Conservation (phyloP, 2,797 vertebrate genomes). For the Neosalanx taihuensis region DNA sequence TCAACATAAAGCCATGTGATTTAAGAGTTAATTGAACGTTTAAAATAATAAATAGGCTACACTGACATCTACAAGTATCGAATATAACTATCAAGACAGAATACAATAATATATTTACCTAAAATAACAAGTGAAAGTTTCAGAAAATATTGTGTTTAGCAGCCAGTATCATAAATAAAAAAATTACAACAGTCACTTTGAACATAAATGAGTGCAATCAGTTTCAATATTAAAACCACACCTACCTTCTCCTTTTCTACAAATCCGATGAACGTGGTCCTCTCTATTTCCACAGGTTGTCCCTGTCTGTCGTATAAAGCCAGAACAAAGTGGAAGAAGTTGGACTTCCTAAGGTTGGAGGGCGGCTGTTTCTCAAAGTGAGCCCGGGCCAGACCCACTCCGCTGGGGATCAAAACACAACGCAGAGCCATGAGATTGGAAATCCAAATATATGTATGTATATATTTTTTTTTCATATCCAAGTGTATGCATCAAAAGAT, state of each 20-base stretch:
- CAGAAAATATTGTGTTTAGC: background rate
- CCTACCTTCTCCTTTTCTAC: constrained; percentile 98
- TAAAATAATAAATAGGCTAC: constrained; percentile 34
- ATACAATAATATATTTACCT: too few relatives aligned
- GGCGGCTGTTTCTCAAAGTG: constrained; percentile 99
- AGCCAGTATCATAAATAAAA: too few relatives aligned
- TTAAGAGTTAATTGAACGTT: background rate
- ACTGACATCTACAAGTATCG: background rate
- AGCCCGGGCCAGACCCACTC: constrained; percentile 95
- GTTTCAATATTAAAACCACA: background rate
- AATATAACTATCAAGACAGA: too few relatives aligned
- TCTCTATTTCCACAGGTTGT: constrained; percentile 98
- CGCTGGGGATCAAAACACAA: constrained; percentile 81
- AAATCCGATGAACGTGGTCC: constrained; percentile 94
- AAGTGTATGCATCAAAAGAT: background rate
- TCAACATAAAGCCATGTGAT: background rate
- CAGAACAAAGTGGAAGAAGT: constrained; percentile 99
- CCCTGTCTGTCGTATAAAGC: constrained; percentile 97
- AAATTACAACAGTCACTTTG: too few relatives aligned
- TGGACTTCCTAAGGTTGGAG: constrained; percentile 98
- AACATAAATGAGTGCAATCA: background rate
- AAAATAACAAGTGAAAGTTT: background rate
- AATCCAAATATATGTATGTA: background rate
- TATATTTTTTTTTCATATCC: background rate
- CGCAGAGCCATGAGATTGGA: background rate